phyloP scores from a whole-genome alignment of 2,113 vertebrate species.

The Paratilapia polleni region DNA sequence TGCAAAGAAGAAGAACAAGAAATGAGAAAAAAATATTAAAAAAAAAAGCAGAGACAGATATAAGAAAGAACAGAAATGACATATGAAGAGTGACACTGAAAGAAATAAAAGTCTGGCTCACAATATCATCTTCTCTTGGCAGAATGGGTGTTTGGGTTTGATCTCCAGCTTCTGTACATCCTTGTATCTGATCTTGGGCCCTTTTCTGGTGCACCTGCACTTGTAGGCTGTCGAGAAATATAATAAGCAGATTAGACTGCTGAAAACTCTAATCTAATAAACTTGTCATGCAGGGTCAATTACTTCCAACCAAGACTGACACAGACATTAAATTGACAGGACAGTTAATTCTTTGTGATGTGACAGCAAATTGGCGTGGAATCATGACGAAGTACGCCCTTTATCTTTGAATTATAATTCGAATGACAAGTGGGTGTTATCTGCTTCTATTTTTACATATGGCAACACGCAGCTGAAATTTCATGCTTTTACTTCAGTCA shows the following conservation, averaged over 20 bases:
- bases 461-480: background rate
- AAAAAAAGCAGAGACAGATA: background rate
- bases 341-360: background rate
- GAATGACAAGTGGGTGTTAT: background rate
- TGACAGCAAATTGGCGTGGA: slow-evolving; percentile 3
- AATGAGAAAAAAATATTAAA: background rate
- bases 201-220: slow-evolving; percentile 96
- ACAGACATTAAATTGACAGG: background rate
- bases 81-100: background rate
- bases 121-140: slow-evolving; percentile 99
- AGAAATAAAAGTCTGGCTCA: slow-evolving; percentile 76
- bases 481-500: slow-evolving; percentile 2
- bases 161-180: slow-evolving; percentile 97
- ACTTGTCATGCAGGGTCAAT: background rate
- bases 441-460: background rate
- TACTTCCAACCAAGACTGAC: background rate
- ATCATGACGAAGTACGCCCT: background rate
- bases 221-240: slow-evolving; percentile 87
- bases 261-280: background rate
- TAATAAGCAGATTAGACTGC: background rate
- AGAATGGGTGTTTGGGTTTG: slow-evolving; percentile 96
- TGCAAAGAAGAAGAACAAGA: background rate
- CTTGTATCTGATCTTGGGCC: slow-evolving; percentile 97
- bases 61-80: background rate
- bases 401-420: slow-evolving; percentile 7